Percentiles rank a stretch among this genome's conserved stretches.
phyloP scores from a whole-genome alignment of 1,140 invertebrate species.

The Acromyrmex charruanus region DNA sequence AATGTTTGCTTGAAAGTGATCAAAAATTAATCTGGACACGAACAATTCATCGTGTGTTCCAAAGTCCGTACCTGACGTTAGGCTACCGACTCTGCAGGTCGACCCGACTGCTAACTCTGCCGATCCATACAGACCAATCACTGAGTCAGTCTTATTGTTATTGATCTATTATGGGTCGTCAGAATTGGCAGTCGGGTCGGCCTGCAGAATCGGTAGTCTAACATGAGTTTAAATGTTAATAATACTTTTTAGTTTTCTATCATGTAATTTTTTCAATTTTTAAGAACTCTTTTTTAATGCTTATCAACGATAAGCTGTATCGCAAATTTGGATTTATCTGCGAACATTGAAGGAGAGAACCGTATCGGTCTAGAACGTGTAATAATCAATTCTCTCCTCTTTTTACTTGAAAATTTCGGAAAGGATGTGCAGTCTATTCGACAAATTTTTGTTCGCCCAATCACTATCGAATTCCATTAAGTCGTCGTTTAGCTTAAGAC shows the following conservation, averaged over 20 bases:
- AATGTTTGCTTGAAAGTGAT: no score
- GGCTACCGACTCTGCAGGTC: no score
- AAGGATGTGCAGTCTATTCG: not conserved
- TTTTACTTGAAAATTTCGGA: slow-evolving; percentile 34
- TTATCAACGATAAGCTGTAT: not conserved
- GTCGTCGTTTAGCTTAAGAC: slow-evolving; percentile 54
- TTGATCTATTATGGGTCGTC: no score
- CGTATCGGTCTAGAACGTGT: not conserved
- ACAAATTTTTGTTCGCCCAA: slow-evolving; percentile 46
- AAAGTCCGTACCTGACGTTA: no score
- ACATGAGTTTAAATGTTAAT: not conserved
- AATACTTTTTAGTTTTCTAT: not conserved
- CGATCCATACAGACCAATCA: no score
- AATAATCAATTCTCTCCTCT: not conserved
- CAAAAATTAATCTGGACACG: no score
- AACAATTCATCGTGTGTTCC: no score
- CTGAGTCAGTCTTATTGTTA: no score
- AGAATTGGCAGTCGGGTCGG: no score
- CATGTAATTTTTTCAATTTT: not conserved
- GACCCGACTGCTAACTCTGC: no score
- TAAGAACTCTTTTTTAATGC: not conserved
- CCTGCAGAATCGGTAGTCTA: no score
- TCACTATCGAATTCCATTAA: slow-evolving; percentile 66
- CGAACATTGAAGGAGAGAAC: not conserved
- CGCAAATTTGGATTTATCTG: not conserved